Conservation (phyloP, 2,888 invertebrate genomes). For the Scaptodrosophila latifasciaeformis region DNA sequence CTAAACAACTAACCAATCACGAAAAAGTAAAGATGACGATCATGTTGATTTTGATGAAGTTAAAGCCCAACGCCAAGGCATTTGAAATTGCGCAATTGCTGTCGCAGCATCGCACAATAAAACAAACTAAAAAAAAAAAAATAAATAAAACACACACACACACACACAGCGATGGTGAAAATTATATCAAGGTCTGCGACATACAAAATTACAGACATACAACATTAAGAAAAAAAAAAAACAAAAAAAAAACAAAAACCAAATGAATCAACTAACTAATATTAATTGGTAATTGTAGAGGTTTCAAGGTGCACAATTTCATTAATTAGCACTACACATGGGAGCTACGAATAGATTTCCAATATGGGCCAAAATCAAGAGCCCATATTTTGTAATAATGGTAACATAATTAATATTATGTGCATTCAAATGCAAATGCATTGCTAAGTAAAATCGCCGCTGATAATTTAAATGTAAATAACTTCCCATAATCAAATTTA, state of each 20-base stretch:
- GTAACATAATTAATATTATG: too few species aligned
- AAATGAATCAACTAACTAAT: slow-evolving; percentile 60
- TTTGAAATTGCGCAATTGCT: slow-evolving; percentile 55
- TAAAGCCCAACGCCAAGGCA: slow-evolving; percentile 43
- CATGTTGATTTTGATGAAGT: slow-evolving; percentile 25
- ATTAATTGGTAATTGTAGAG: slow-evolving; percentile 53
- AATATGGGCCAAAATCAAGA: too few species aligned
- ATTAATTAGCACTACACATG: slow-evolving; percentile 34
- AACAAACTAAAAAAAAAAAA: not conserved
- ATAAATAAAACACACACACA: too few species aligned
- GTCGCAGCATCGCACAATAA: not conserved
- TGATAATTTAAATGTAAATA: too few species aligned
- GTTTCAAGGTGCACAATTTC: slow-evolving; percentile 28
- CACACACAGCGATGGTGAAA: slow-evolving; percentile 55
- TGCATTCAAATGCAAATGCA: slow-evolving; percentile 23
- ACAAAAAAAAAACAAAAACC: too few species aligned
- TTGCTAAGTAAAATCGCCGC: not conserved
- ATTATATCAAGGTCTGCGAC: slow-evolving; percentile 59
- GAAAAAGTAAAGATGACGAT: slow-evolving; percentile 1
- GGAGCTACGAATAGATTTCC: too few species aligned
- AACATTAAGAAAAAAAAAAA: too few species aligned
- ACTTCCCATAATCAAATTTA: too few species aligned
- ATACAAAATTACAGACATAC: too few species aligned
- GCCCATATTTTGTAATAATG: too few species aligned
- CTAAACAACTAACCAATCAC: too few species aligned